These are phyloP conservation scores for Uropetala carovei DNA, from an alignment of 2,888 invertebrate genomes.

Conservation along the genomic window DNA sequence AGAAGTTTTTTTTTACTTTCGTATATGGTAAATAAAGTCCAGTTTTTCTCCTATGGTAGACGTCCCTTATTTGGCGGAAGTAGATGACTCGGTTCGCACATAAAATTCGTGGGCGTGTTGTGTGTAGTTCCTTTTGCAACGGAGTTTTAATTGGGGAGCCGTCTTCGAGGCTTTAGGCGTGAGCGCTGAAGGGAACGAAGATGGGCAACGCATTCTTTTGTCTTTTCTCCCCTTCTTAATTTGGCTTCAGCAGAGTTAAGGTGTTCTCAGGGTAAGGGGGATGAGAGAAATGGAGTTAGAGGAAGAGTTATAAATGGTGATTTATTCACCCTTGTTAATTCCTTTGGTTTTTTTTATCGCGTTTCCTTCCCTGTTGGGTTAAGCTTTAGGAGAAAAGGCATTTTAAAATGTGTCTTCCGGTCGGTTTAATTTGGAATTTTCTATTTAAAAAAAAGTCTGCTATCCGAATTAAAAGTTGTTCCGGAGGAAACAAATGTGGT, in stretches of 20 bases:
- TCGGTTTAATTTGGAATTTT: conserved; percentile 40
- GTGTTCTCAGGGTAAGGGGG: neutral
- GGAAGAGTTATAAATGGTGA: neutral
- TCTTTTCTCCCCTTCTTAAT: neutral
- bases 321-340: conserved; percentile 25
- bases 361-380: neutral
- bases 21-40: too few species aligned
- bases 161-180: neutral
- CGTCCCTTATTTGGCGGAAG: too few species aligned
- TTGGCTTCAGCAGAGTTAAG: neutral
- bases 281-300: neutral
- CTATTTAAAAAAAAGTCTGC: neutral
- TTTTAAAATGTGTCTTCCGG: neutral
- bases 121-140: too few species aligned
- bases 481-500: neutral
- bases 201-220: neutral
- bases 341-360: neutral
- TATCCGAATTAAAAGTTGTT: neutral
- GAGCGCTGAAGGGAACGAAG: neutral
- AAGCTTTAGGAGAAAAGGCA: neutral
- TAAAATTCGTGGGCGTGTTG: too few species aligned
- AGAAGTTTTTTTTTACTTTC: too few species aligned
- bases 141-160: neutral
- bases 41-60: too few species aligned
- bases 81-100: too few species aligned